Evolutionary conservation across 2,797 vertebrate genomes (phyloP).

Genomic region (Ceryle rudis): DNA sequence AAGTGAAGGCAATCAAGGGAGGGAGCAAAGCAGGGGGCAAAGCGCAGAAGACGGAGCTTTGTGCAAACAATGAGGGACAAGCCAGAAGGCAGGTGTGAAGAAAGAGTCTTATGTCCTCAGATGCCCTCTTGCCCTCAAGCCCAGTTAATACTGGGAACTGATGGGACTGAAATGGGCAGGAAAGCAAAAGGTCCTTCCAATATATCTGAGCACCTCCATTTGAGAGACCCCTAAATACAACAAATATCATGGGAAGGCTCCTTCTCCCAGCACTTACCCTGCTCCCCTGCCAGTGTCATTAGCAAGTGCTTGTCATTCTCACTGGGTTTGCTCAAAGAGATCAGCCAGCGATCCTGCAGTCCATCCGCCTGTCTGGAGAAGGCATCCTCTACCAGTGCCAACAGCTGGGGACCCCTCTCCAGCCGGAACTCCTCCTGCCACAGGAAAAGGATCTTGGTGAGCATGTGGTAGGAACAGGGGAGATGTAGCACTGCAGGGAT

Average conservation of each 20-base stretch:
- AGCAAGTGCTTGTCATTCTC: slow-evolving; percentile 92
- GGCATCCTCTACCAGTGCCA: slow-evolving; percentile 88
- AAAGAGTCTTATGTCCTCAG: background rate
- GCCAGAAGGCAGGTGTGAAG: background rate
- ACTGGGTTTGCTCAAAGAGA: slow-evolving; percentile 94
- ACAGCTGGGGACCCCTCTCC: slow-evolving; percentile 85
- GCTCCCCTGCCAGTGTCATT: slow-evolving; percentile 90
- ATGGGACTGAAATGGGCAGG: background rate
- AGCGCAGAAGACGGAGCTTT: background rate
- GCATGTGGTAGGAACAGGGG: background rate
- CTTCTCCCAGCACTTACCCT: slow-evolving; percentile 81
- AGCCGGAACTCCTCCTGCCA: slow-evolving; percentile 90
- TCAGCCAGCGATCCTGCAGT: slow-evolving; percentile 88
- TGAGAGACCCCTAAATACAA: background rate
- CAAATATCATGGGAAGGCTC: background rate
- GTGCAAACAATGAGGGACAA: background rate
- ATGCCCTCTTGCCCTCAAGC: background rate
- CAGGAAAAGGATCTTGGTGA: slow-evolving; percentile 2
- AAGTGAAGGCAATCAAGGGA: background rate
- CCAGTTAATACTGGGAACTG: background rate
- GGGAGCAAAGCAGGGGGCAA: background rate
- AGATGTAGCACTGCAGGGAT: background rate
- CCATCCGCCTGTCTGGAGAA: slow-evolving; percentile 88
- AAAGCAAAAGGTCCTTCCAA: background rate
- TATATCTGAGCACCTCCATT: background rate